Percentiles rank a stretch among this genome's conserved stretches.
phyloP scores from a whole-genome alignment of 1,140 invertebrate species.

The Habropoda laboriosa region DNA sequence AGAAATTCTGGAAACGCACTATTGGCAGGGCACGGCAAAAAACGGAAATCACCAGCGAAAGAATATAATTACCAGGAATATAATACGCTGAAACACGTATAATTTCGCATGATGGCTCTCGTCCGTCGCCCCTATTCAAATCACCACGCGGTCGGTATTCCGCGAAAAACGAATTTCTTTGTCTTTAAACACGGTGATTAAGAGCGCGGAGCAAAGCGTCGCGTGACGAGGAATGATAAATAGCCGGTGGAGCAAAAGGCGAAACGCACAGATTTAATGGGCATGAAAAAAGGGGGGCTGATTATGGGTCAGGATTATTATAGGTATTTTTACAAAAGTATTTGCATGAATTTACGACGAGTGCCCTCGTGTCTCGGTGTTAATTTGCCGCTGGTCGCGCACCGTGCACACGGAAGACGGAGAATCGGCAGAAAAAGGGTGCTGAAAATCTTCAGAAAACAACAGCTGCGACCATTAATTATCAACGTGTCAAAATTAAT shows the following conservation, averaged over 20 bases:
- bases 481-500: neutral
- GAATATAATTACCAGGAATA: constrained; percentile 44
- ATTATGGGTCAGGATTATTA: constrained; percentile 58
- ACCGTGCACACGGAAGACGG: neutral
- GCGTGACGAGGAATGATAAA: constrained; percentile 59
- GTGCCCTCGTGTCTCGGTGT: neutral
- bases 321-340: constrained; percentile 69
- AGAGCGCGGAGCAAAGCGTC: constrained; percentile 28
- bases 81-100: constrained; percentile 60
- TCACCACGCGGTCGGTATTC: constrained; percentile 4
- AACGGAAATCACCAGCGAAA: neutral
- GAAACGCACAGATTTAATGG: neutral
- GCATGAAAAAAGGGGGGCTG: neutral
- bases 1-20: constrained; percentile 6
- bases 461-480: neutral
- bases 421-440: neutral
- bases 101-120: constrained; percentile 53
- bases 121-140: constrained; percentile 26
- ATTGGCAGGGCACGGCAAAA: neutral
- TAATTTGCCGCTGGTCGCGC: neutral
- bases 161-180: constrained; percentile 45
- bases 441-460: neutral
- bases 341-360: constrained; percentile 66
- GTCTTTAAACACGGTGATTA: constrained; percentile 46
- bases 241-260: neutral